Evolutionary conservation across 2,113 vertebrate genomes (phyloP), one percentile per base, ranked within the genome.

Genomic region (Chloropsis cyanopogon): DNA sequence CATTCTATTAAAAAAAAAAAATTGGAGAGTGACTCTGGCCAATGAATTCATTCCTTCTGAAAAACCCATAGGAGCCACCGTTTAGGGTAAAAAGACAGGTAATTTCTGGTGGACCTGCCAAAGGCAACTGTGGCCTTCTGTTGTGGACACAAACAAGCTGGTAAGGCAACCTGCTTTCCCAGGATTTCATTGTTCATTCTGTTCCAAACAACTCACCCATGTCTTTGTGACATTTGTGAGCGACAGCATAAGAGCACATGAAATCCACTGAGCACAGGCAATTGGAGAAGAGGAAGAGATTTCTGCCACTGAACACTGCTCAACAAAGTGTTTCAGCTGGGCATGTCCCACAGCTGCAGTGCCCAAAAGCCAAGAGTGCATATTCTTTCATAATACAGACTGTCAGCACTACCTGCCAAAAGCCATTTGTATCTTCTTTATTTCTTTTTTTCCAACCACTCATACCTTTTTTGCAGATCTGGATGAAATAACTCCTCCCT

Each of bases 71-170:
- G 75, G 54, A 73, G 31, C 20, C 39, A 54, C 37, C 2, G 24
- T 80, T 46, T 39, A 80, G 68, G 41, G 44, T 44, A 82, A 46
- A 57, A 70, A 4, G 54, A 76, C 3, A 3, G 61, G 21, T 78
- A 56, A 91, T 89, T 82, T 77, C 63, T 87, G 65, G 28, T 80
- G 63, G 70, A 68, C 37, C 46, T 95, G 83, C 89, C 89, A 92
- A 94, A 91, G 73, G 76, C 4, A 6, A 89, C 61, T 84, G 81
- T 39, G 61, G 89, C 86, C 89, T 93, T 96, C 92, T 95, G 93
- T 50, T 91, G 49, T 69, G 42, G 78, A 89, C 91, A 89, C 18
- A 61, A 95, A 80, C 81, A 95, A 87, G 78, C 54, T 92, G 76
- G 47, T 86, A 68, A 70, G 11, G 46, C 75, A 96, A 63, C 79